phyloP scores from a whole-genome alignment of 2,888 invertebrate species.

The Nasonia oneida region DNA sequence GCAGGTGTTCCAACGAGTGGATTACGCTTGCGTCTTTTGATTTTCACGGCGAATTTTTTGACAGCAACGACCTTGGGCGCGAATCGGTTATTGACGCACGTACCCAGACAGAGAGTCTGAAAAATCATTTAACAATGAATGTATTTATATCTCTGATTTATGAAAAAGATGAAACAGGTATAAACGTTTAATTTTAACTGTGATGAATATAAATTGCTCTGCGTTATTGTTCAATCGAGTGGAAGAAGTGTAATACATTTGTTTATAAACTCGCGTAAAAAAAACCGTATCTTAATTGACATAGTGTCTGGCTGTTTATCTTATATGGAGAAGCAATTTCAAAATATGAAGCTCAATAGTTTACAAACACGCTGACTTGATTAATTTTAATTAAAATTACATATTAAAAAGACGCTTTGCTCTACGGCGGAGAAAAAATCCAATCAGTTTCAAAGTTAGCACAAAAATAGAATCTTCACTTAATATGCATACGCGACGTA shows the following conservation, averaged over 20 bases:
- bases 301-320: background rate
- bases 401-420: background rate
- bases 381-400: background rate
- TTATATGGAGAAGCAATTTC: background rate
- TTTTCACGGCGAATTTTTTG: background rate
- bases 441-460: background rate
- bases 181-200: background rate
- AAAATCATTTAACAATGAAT: background rate
- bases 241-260: background rate
- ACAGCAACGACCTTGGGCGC: background rate
- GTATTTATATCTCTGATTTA: background rate
- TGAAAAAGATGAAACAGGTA: background rate
- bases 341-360: background rate
- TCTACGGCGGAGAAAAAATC: background rate
- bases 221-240: background rate
- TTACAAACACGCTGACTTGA: background rate
- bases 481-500: background rate
- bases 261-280: background rate
- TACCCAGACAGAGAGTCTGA: background rate
- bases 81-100: background rate
- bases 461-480: background rate
- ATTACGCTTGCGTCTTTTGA: too few relatives aligned
- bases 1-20: conserved; percentile 6
- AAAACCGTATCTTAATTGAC: background rate
- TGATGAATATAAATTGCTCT: background rate